Conservation (phyloP, 2,888 invertebrate species). For the Malthinus flaveolus region DNA sequence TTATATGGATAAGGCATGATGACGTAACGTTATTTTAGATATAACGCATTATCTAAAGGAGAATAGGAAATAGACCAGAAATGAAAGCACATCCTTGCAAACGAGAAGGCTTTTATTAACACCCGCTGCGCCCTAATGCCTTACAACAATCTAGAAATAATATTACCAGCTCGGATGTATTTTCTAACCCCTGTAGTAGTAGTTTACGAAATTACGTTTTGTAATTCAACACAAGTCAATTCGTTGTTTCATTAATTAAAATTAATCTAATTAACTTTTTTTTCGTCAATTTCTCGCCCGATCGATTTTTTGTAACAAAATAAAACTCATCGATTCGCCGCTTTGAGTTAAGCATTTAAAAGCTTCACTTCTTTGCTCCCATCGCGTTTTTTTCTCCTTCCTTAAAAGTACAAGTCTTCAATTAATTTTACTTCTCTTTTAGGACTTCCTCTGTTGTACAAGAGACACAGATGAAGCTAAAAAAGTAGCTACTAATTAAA, state of each 20-base stretch:
- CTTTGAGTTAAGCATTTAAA: too few species aligned
- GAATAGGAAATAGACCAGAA: conserved; percentile 30
- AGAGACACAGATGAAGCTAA: too few species aligned
- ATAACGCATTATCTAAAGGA: conserved; percentile 28
- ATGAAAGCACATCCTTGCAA: conserved; percentile 28
- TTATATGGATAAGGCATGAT: conserved; percentile 25
- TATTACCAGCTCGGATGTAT: conserved; percentile 9
- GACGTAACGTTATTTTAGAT: conserved; percentile 27
- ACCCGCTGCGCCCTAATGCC: conserved; percentile 18
- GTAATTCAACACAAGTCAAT: conserved; percentile 4
- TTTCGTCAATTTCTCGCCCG: too few species aligned
- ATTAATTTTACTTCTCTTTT: too few species aligned
- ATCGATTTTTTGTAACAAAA: too few species aligned
- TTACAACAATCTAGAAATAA: conserved; percentile 25
- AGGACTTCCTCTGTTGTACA: too few species aligned
- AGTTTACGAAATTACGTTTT: conserved; percentile 6
- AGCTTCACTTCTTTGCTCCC: too few species aligned
- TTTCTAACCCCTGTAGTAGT: conserved; percentile 5
- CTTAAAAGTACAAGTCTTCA: too few species aligned
- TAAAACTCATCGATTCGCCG: too few species aligned
- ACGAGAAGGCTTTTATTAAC: conserved; percentile 28
- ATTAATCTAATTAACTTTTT: too few species aligned
- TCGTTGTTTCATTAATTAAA: neutral
- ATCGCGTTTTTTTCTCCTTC: too few species aligned
- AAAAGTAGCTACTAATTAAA: too few species aligned